phyloP scores from a whole-genome alignment of 2,797 vertebrate species.

The Numenius phaeopus region DNA sequence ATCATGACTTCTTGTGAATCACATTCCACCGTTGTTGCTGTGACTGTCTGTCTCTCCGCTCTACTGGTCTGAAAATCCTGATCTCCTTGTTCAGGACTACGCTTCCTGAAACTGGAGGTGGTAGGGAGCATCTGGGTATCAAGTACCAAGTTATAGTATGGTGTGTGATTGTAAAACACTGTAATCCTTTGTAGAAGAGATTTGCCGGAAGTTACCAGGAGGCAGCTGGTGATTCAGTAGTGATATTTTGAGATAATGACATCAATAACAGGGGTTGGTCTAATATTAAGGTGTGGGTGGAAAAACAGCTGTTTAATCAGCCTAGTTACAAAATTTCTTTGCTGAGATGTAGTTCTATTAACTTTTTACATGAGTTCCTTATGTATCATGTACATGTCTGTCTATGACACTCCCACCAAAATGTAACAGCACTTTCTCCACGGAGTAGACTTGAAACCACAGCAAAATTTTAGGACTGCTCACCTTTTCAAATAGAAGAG shows the following conservation, averaged over 20 bases:
- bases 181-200: not conserved
- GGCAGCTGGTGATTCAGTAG: not conserved
- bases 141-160: accelerated
- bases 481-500: not conserved
- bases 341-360: not conserved
- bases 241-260: not conserved
- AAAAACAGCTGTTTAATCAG: not conserved
- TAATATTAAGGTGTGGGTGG: not conserved
- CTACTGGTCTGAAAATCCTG: not conserved
- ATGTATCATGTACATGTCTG: not conserved
- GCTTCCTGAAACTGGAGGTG: not conserved
- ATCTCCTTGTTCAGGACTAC: not conserved
- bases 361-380: not conserved
- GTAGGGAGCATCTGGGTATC: not conserved
- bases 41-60: not conserved
- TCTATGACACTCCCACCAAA: not conserved
- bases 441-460: not conserved
- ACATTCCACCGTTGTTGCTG: not conserved
- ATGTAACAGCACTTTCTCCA: not conserved
- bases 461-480: not conserved
- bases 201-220: not conserved
- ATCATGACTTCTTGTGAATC: not conserved
- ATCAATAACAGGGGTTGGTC: not conserved
- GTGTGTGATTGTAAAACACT: not conserved
- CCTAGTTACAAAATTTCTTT: not conserved